These are phyloP conservation scores for Lasioglossum leucozonium DNA, from an alignment of 2,888 invertebrate species.

Conservation along the genomic window DNA sequence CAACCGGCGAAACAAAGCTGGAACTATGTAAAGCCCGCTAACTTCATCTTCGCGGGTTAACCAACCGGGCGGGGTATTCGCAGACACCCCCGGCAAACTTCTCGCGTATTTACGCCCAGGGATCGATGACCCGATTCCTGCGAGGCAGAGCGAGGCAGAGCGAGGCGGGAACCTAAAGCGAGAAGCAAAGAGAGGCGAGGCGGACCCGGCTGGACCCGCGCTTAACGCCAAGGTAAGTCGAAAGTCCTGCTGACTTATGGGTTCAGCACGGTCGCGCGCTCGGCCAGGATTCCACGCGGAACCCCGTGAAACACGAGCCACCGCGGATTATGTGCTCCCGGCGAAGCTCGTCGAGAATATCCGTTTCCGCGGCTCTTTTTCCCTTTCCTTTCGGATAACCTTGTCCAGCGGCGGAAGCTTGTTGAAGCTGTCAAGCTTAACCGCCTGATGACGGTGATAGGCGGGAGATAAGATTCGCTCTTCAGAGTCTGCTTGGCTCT, in stretches of 20 bases:
- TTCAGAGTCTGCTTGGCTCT: neutral
- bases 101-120: conserved; percentile 46
- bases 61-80: conserved; percentile 67
- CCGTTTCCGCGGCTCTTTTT: neutral
- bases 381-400: neutral
- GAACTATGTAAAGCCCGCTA: conserved; percentile 78
- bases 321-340: conserved; percentile 12
- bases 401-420: neutral
- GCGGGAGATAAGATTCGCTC: neutral
- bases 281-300: neutral
- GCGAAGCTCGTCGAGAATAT: neutral
- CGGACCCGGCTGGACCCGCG: conserved; percentile 28
- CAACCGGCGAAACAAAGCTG: conserved; percentile 80
- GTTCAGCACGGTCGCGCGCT: conserved; percentile 19
- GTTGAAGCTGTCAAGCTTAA: neutral
- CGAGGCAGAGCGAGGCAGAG: neutral
- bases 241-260: conserved; percentile 49
- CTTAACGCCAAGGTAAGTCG: conserved; percentile 35
- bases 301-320: neutral
- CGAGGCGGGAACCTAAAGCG: neutral
- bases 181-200: neutral
- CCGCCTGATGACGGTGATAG: neutral
- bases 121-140: conserved; percentile 61
- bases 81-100: conserved; percentile 37
- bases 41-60: conserved; percentile 78